A percentile compares a stretch with the other conserved stretches of the same genome.
phyloP scores from a whole-genome alignment of 2,113 vertebrate species.

The Podilymbus podiceps region DNA sequence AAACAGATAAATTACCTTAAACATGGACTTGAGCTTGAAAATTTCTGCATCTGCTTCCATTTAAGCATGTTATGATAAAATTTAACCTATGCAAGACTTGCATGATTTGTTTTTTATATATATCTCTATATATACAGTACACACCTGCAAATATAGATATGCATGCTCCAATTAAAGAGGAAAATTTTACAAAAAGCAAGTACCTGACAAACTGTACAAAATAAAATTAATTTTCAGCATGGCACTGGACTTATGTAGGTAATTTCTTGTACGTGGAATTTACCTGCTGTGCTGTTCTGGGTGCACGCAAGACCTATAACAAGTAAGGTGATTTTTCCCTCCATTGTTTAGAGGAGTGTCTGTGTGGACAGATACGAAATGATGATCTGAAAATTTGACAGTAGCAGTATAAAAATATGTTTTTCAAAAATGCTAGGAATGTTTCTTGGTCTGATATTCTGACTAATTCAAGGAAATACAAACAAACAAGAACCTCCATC shows the following conservation, averaged over 20 bases:
- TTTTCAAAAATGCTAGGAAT: slow-evolving; percentile 13
- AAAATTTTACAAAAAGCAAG: background rate
- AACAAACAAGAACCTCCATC: background rate
- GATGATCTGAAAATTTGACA: background rate
- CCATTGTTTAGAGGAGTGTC: background rate
- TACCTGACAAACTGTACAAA: background rate
- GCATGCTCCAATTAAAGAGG: background rate
- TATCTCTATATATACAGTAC: background rate
- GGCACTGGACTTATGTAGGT: background rate
- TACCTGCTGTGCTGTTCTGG: background rate
- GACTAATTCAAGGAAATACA: slow-evolving; percentile 21
- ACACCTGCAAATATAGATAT: background rate
- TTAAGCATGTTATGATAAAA: background rate
- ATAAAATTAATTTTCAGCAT: background rate
- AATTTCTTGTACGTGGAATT: background rate
- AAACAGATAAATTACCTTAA: background rate
- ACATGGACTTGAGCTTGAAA: background rate
- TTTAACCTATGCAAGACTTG: background rate
- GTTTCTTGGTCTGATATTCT: background rate
- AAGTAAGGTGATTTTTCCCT: background rate
- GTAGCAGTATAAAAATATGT: background rate
- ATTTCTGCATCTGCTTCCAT: background rate
- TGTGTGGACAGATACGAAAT: background rate
- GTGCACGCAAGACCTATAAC: background rate
- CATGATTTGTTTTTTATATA: background rate